These are phyloP conservation scores for Otis tarda DNA, from an alignment of 2,113 vertebrate species.

Conservation along the genomic window DNA sequence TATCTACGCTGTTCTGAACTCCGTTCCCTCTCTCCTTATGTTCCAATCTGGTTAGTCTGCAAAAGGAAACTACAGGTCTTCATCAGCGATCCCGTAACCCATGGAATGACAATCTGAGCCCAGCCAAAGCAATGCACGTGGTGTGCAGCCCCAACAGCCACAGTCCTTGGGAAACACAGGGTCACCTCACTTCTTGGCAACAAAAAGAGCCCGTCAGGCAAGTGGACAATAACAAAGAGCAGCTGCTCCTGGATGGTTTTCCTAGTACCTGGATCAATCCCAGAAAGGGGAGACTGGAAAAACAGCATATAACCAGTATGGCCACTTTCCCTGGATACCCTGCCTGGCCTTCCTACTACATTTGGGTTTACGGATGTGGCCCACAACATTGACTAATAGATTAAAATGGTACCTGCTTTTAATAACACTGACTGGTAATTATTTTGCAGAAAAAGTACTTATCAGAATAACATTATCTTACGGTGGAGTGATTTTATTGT, in stretches of 20 bases:
- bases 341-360: neutral
- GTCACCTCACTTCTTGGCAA: neutral
- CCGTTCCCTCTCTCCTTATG: neutral
- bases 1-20: neutral
- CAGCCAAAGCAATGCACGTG: fast-evolving
- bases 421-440: neutral
- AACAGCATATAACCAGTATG: fast-evolving
- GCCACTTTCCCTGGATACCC: neutral
- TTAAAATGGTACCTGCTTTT: neutral
- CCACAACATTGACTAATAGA: fast-evolving
- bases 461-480: neutral
- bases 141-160: neutral
- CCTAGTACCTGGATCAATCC: neutral
- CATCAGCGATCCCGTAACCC: neutral
- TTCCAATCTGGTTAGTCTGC: neutral
- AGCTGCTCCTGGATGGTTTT: neutral
- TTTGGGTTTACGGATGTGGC: fast-evolving
- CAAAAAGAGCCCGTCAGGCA: neutral
- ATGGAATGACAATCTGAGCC: fast-evolving
- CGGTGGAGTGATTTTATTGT: neutral
- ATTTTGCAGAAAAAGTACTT: neutral
- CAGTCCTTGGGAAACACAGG: neutral
- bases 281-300: neutral
- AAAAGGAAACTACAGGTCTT: neutral
- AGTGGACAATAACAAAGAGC: fast-evolving